Base-by-base conservation (phyloP, 2,797 vertebrate species). In the Danionella dracula region DNA sequence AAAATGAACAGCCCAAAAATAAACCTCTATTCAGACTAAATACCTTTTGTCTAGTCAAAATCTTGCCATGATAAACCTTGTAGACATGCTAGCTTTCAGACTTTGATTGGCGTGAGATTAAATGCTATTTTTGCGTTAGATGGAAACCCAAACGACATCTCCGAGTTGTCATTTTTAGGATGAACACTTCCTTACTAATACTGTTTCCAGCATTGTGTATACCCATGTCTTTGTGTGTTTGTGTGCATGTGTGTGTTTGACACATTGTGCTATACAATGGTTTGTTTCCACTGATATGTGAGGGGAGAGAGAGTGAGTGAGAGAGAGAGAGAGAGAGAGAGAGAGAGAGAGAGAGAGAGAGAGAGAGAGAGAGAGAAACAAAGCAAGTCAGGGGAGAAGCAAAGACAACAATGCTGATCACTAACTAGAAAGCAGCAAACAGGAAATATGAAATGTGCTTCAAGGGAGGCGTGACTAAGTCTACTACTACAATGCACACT, bases 371-470 rank as follows among this genome's bases (percentile, higher is more conserved):
- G 61, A 54, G 62, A 59, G 37, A 70, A 67, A 70, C 46, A 42
- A 66, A 55, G 50, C 66, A 64, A 70, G 53, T 54, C 40, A 55
- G 66, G 69, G 48, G 46, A 63, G 27, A 76, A 65, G 70, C 66
- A 57, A 70, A 70, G 71, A 76, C 65, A 71, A 27, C 68, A 66
- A 66, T 65, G 44, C 49, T 65, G 54, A 70, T 59, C 67, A 73
- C 70, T 69, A 70, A 73, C 66, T 72, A 70, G 70, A 76, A 71
- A 66, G 70, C 67, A 50, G 67, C 71, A 60, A 70, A 73, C 70
- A 63, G 61, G 60, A 70, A 44, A 57, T 72, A 75, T 58, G 61
- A 42, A 70, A 70, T 42, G 60, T 64, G 61, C 13, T 35, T 57
- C 41, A 56, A 42, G 51, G n/a, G 21, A 66, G 19, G 31, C 8